phyloP scores from a whole-genome alignment of 1,140 invertebrate species.

The Batillaria attramentaria region DNA sequence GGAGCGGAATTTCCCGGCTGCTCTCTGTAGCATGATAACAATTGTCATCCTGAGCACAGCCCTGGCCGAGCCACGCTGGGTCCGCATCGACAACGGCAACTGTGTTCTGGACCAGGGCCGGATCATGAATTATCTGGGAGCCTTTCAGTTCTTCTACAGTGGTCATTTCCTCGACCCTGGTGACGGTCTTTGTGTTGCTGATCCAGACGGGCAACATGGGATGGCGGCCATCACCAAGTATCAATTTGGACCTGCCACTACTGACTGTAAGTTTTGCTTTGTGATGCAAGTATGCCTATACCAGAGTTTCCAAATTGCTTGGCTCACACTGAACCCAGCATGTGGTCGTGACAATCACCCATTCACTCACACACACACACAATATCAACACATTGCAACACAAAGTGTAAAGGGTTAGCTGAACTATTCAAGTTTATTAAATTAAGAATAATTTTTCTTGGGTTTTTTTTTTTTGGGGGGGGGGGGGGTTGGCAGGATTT shows the following conservation, averaged over 20 bases:
- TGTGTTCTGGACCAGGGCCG: slow-evolving; percentile 18
- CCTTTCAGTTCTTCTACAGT: slow-evolving; percentile 64
- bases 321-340: too few relatives aligned
- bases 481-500: too few relatives aligned
- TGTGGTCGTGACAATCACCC: too few relatives aligned
- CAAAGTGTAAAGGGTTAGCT: too few relatives aligned
- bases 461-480: too few relatives aligned
- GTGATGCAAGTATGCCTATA: too few relatives aligned
- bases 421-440: too few relatives aligned
- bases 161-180: slow-evolving; percentile 51
- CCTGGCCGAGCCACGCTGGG: slow-evolving; percentile 65
- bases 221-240: slow-evolving; percentile 41
- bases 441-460: too few relatives aligned
- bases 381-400: too few relatives aligned
- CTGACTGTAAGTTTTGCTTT: slow-evolving; percentile 59
- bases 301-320: too few relatives aligned
- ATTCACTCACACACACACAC: too few relatives aligned
- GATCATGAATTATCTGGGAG: slow-evolving; percentile 55
- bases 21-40: slow-evolving; percentile 63
- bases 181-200: slow-evolving; percentile 15
- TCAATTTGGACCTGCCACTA: slow-evolving; percentile 48
- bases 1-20: slow-evolving; percentile 65
- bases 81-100: slow-evolving; percentile 35
- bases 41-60: slow-evolving; percentile 67
- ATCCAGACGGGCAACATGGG: too few relatives aligned